Base-by-base conservation (phyloP, 1,140 invertebrate genomes). In the Piezodorus guildinii region DNA sequence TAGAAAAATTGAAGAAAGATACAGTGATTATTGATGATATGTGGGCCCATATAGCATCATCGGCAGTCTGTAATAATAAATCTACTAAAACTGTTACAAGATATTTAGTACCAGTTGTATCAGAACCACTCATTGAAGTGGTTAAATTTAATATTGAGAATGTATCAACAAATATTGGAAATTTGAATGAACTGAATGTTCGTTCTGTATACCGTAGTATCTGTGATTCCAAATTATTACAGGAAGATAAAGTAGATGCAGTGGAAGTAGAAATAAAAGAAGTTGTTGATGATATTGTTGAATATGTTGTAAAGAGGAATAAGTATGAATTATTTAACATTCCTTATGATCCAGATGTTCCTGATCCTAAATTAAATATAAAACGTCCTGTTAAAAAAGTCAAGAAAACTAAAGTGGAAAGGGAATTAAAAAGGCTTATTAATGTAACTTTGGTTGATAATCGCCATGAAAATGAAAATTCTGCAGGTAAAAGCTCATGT, bases 371-470 rank as follows among this genome's bases (percentile, higher is more conserved):
- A 23, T 15, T 23, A 16, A 56, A 21, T 23, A 16, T 16, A 23
- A 25, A 23, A 23, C 14, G 4, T 56, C 52, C 52, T 3, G 14
- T 56, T 21, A 21, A 25, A 23, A 56, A 56, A 25, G 23, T 23
- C 15, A 25, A 56, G 52, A 56, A 56, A 25, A 56, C 19, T 15
- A 56, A 25, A 25, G 52, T 56, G 15, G 52, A 56, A 25, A 21
- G 52, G 19, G 52, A 56, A 56, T 23, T 56, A 16, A 15, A 23
- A 5, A 21, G 52, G 17, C 23, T 56, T 6, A 56, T 56, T 10
- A 56, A 56, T 56, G 52, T 56, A 21, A 56, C 52, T 56, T 21
- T 56, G 4, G 52, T 56, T 27, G 52, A 56, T 16, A 39, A 39
- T 39, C 34, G 34, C 6, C 34, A 39, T 39, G 34, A 39, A 39